These are phyloP conservation scores for Patella vulgata DNA, from an alignment of 1,140 invertebrate species.

Conservation along the genomic window DNA sequence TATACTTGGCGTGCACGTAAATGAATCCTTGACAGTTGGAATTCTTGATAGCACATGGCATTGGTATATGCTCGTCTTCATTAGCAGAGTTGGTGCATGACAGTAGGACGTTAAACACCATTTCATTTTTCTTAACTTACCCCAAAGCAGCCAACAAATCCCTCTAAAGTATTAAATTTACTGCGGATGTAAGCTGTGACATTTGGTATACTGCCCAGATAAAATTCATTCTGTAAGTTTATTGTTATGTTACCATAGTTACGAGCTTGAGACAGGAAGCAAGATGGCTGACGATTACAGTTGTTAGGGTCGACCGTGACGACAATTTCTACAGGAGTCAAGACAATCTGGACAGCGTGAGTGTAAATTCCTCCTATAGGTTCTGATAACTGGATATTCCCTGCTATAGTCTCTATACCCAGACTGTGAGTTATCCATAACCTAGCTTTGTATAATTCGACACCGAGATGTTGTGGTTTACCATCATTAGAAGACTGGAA, in stretches of 20 bases:
- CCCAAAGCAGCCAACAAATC: constrained; percentile 47
- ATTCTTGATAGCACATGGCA: no score
- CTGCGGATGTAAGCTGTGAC: constrained; percentile 43
- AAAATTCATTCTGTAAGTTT: constrained; percentile 24
- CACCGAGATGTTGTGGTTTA: constrained; percentile 29
- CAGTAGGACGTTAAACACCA: no score
- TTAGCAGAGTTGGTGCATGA: no score
- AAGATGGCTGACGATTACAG: constrained; percentile 9
- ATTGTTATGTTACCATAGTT: constrained; percentile 1
- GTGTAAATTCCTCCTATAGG: constrained; percentile 13
- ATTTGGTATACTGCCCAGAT: constrained; percentile 31
- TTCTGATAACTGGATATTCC: constrained; percentile 7
- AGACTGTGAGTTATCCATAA: constrained; percentile 17
- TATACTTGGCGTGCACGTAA: no score
- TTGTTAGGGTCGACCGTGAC: constrained; percentile 18
- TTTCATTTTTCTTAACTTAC: no score
- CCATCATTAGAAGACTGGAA: constrained; percentile 20
- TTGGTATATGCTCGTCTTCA: no score
- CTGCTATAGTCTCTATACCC: constrained; percentile 12
- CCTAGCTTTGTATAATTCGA: constrained; percentile 20
- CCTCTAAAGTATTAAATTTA: constrained; percentile 18
- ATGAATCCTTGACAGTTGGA: no score
- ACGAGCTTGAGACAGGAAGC: constrained; percentile 5
- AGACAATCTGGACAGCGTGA: constrained; percentile 20
- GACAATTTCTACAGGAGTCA: neutral